A percentile compares a stretch with the other conserved stretches of the same genome.
Conservation (phyloP, 2,797 vertebrate genomes). For the Melopsittacus undulatus region DNA sequence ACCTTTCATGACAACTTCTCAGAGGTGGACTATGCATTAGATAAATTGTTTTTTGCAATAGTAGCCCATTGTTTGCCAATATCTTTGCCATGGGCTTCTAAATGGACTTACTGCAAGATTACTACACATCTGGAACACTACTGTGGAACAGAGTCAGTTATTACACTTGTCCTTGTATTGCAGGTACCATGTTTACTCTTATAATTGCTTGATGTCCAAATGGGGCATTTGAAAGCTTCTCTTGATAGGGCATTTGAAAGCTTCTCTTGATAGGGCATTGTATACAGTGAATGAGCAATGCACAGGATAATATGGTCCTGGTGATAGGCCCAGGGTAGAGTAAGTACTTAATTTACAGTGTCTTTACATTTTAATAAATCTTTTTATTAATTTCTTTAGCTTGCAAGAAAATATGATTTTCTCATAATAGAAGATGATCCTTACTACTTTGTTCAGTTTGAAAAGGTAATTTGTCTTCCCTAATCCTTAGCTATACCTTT, state of each 20-base stretch:
- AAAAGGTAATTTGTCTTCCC: slow-evolving; percentile 81
- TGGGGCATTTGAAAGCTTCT: neutral
- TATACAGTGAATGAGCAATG: neutral
- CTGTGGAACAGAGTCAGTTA: neutral
- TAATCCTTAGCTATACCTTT: neutral
- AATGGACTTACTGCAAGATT: neutral
- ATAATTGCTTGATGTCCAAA: neutral
- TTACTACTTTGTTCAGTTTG: slow-evolving; percentile 96
- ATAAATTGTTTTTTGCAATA: neutral
- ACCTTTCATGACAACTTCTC: neutral
- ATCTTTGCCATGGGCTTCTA: neutral
- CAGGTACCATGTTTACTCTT: neutral
- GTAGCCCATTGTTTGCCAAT: neutral
- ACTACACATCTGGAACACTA: neutral
- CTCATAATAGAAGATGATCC: slow-evolving; percentile 98
- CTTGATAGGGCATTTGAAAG: neutral
- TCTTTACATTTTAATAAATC: neutral
- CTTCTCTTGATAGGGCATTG: neutral
- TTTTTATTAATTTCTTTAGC: slow-evolving; percentile 72
- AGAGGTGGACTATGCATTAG: neutral
- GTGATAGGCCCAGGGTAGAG: neutral
- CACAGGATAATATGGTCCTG: neutral
- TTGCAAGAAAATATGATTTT: slow-evolving; percentile 90
- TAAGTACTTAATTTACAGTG: neutral
- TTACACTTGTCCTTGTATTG: neutral